phyloP scores from a whole-genome alignment of 2,888 invertebrate species.

The Andrena bucephala region DNA sequence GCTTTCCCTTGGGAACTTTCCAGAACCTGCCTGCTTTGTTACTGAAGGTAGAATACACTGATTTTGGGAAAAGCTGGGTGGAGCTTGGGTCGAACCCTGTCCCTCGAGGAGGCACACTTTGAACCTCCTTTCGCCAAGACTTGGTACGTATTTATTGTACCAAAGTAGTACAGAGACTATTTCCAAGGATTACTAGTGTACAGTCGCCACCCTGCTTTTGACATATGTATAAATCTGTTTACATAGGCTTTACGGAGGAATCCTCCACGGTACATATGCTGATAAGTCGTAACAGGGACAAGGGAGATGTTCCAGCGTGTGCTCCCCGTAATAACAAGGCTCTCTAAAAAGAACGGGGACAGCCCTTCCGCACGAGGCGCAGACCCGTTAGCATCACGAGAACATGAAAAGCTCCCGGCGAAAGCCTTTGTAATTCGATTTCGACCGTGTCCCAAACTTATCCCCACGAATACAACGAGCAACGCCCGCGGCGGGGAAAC shows the following conservation, averaged over 20 bases:
- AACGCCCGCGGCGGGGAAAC: conserved; percentile 22
- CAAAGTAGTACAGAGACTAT: too few relatives aligned
- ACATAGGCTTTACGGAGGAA: too few relatives aligned
- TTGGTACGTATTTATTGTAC: background rate
- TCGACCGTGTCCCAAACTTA: conserved; percentile 10
- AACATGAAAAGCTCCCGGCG: conserved; percentile 4
- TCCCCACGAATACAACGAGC: background rate
- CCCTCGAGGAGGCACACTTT: background rate
- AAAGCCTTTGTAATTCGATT: conserved; percentile 27
- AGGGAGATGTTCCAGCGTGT: background rate
- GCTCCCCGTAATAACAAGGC: conserved; percentile 1
- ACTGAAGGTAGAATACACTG: background rate
- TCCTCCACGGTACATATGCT: too few relatives aligned
- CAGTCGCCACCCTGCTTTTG: too few relatives aligned
- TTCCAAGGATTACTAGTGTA: too few relatives aligned
- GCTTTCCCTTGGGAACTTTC: conserved; percentile 2
- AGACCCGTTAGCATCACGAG: background rate
- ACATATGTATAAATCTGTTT: too few relatives aligned
- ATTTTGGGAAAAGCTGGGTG: background rate
- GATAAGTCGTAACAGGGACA: too few relatives aligned
- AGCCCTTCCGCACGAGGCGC: background rate
- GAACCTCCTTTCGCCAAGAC: background rate
- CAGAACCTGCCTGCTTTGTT: background rate
- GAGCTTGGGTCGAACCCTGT: background rate
- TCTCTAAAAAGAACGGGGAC: conserved; percentile 3